Conservation (phyloP, 1,140 invertebrate genomes). For the Dinothrombium tinctorium region DNA sequence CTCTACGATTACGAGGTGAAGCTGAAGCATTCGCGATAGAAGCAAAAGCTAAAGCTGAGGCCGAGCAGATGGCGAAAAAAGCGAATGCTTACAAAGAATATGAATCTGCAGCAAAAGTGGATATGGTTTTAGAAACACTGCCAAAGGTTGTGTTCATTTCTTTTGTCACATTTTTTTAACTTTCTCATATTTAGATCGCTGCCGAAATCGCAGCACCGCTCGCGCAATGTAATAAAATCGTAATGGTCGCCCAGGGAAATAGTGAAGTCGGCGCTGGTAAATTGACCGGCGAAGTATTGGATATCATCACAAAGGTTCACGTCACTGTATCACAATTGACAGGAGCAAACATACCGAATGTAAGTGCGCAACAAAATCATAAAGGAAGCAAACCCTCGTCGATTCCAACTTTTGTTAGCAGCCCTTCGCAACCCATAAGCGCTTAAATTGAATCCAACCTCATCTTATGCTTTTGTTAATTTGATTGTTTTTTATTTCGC, state of each 20-base stretch:
- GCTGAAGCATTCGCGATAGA: slow-evolving; percentile 82
- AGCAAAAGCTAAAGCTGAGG: slow-evolving; percentile 78
- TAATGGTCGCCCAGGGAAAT: too few relatives aligned
- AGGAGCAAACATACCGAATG: not conserved
- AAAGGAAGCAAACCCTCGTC: too few relatives aligned
- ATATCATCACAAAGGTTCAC: slow-evolving; percentile 58
- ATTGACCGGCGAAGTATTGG: slow-evolving; percentile 71
- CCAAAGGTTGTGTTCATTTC: slow-evolving; percentile 48
- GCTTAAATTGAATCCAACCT: too few relatives aligned
- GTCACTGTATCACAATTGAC: slow-evolving; percentile 4
- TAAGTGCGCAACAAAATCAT: slow-evolving; percentile 26
- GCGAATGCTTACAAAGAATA: slow-evolving; percentile 90
- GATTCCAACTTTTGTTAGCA: too few relatives aligned
- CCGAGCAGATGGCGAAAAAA: slow-evolving; percentile 86
- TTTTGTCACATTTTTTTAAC: slow-evolving; percentile 5
- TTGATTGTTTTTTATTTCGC: too few relatives aligned
- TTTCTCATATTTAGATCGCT: slow-evolving; percentile 38
- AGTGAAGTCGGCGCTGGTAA: slow-evolving; percentile 77
- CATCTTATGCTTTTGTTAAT: too few relatives aligned
- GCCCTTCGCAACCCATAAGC: too few relatives aligned
- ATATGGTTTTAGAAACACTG: slow-evolving; percentile 86
- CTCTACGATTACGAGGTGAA: slow-evolving; percentile 46
- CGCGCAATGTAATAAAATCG: slow-evolving; percentile 66
- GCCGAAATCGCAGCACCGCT: slow-evolving; percentile 84
- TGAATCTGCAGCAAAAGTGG: slow-evolving; percentile 82